Evolutionary conservation across 2,888 invertebrate genomes (phyloP).

Genomic region (Pristionchus maxplancki): DNA sequence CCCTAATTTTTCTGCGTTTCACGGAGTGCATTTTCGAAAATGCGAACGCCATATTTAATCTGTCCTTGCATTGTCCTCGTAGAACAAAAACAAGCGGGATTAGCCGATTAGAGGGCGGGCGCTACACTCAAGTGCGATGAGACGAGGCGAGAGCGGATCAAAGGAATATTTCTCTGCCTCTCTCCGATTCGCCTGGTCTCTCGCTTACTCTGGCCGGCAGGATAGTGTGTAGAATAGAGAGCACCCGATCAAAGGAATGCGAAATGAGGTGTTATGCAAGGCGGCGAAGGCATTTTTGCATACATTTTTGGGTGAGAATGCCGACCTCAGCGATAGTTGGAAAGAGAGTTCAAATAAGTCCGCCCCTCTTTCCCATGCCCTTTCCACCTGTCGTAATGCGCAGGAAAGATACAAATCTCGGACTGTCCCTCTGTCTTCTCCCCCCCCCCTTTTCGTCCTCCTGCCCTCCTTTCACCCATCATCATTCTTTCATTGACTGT

Average conservation of each 20-base stretch:
- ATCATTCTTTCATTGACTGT: slow-evolving; percentile 20
- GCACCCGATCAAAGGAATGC: not conserved
- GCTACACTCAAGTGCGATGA: not conserved
- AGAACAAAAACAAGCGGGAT: not conserved
- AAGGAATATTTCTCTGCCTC: no score
- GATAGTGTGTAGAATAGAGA: not conserved
- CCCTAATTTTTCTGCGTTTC: not conserved
- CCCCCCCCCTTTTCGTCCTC: not conserved
- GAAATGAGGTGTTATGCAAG: slow-evolving; percentile 20
- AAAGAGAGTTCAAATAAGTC: not conserved
- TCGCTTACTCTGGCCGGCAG: no score
- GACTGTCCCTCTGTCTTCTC: slow-evolving; percentile 5
- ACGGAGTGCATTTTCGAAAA: not conserved
- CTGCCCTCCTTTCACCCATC: slow-evolving; percentile 16
- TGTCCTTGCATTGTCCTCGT: not conserved
- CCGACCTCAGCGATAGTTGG: no score
- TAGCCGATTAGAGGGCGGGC: not conserved
- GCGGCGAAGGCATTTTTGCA: not conserved
- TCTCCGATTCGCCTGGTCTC: no score
- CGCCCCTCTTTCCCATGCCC: not conserved
- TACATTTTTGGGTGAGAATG: not conserved
- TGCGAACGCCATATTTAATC: no score
- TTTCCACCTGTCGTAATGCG: slow-evolving; percentile 42
- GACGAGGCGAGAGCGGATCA: not conserved
- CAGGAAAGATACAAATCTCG: slow-evolving; percentile 42